Percentiles rank a stretch among this genome's conserved stretches.
Conservation (phyloP, 2,113 vertebrate species). For the Callipepla californica region DNA sequence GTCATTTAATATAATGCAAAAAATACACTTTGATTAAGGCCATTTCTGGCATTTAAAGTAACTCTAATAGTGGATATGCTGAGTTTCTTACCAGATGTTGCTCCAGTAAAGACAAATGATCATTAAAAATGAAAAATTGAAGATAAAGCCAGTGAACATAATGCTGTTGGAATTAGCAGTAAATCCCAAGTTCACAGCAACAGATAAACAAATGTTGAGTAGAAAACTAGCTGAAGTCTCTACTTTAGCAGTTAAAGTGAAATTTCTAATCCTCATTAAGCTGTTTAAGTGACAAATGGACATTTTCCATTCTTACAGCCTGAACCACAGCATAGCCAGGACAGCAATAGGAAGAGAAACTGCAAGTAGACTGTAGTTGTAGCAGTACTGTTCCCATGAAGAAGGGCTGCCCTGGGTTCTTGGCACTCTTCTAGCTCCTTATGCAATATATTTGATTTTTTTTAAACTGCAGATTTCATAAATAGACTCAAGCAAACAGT, state of each 20-base stretch:
- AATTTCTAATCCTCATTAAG: background rate
- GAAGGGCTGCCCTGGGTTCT: background rate
- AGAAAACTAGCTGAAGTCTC: background rate
- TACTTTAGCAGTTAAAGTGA: background rate
- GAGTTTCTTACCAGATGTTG: background rate
- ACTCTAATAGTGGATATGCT: background rate
- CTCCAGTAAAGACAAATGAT: background rate
- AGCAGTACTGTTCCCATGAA: background rate
- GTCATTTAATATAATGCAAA: background rate
- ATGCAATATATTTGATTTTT: background rate
- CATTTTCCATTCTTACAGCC: background rate
- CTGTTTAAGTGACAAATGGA: background rate
- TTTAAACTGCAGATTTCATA: background rate
- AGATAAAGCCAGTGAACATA: background rate
- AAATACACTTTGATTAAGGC: background rate
- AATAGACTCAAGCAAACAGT: background rate
- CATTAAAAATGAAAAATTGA: background rate
- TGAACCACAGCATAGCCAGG: background rate
- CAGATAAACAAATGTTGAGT: rapidly evolving
- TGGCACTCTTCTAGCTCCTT: background rate
- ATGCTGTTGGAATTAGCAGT: background rate
- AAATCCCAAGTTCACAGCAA: background rate
- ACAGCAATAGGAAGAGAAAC: background rate
- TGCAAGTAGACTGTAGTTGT: background rate
- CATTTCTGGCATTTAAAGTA: background rate